Evolutionary conservation across 1,140 invertebrate genomes (phyloP), one percentile per base, ranked within the genome.

Genomic region (Trachymyrmex cornetzi): DNA sequence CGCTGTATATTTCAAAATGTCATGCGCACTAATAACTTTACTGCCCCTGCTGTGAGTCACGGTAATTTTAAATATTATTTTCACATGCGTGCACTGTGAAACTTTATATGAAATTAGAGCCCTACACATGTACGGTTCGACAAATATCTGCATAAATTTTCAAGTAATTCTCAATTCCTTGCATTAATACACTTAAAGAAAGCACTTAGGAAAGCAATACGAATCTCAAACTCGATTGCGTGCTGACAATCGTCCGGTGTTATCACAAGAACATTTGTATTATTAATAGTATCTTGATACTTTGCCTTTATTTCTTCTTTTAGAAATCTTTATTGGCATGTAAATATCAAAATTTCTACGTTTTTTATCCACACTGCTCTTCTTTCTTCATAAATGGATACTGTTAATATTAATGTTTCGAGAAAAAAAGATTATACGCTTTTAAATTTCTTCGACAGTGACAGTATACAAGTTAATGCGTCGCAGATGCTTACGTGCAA

Each of bases 171-270:
- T 85, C 38, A 53, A 74, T 22, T 14, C 7, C 67, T 22, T 24
- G 30, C 50, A 77, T 88, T 77, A 53, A 77, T 57, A 63, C 57
- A 61, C 48, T 59, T 72, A 63, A 77, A 48, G 48, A 48, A 38
- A 38, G 34, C 34, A 38, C 34, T 44, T 55, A 55, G 14, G 24
- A 72, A 66, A 87, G 88, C 89, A 87, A 90, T 90, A 84, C 53
- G 88, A 84, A 84, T 14, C 19, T 72, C 14, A 34, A 77, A 38
- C 77, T 89, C 77, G 85, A 90, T 90, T 89, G 89, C 88, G 59
- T 87, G 74, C 69, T 57, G 89, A 90, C 89, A 90, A 90, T 89
- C 88, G 87, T 89, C 85, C 88, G 69, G 44, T 88, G 50, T 89
- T 64, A 30, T 79, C 9, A 75, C 30, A 79, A 34, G 19, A 86